A percentile compares a stretch with the other conserved stretches of the same genome.
Evolutionary conservation across 2,797 vertebrate genomes (phyloP).

Genomic region (Enteromius argenteus): DNA sequence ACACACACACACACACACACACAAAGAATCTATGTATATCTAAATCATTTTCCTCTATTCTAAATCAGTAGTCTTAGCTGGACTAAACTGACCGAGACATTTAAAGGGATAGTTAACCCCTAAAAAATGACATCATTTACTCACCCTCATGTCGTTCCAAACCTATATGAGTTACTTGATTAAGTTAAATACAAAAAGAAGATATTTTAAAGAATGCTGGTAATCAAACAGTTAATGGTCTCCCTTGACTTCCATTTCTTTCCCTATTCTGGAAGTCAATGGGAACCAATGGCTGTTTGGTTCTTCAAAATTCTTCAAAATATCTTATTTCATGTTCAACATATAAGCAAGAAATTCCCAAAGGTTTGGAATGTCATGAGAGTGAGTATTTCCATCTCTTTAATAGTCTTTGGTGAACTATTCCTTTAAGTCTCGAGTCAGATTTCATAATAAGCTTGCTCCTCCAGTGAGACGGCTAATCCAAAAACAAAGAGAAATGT

Average conservation of each 20-base stretch:
- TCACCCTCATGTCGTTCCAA: neutral
- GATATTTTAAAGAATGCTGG: neutral
- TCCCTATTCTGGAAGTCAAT: neutral
- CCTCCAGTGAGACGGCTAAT: neutral
- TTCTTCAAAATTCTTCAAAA: neutral
- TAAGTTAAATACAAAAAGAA: neutral
- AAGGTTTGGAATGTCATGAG: no score
- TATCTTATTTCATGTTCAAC: neutral
- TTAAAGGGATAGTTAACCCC: neutral
- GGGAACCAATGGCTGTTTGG: neutral
- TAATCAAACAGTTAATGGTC: neutral
- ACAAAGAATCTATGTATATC: neutral
- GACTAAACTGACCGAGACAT: neutral
- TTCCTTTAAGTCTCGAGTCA: neutral
- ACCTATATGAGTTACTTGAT: neutral
- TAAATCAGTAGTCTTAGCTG: neutral
- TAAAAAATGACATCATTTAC: neutral
- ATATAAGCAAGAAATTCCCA: neutral
- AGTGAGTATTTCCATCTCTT: no score
- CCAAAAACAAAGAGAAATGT: neutral
- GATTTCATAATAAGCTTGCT: neutral
- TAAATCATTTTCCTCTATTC: neutral
- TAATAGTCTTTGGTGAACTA: neutral
- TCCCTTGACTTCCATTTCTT: neutral
- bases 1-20: neutral